These are phyloP conservation scores for Delia radicum DNA, from an alignment of 1,140 invertebrate genomes.

Conservation along the genomic window DNA sequence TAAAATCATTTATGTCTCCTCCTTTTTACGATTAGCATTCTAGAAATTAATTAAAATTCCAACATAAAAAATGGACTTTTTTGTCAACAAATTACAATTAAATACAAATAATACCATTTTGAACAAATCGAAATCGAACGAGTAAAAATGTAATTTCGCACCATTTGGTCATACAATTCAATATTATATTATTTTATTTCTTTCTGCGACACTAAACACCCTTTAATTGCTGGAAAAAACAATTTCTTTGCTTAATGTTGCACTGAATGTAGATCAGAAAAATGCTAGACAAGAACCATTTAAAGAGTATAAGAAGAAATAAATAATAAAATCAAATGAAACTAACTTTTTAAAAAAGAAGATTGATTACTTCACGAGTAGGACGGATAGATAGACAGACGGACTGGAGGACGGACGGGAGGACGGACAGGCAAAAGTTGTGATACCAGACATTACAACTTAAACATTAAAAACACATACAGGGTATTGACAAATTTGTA, in stretches of 20 bases:
- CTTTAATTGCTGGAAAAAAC: background rate
- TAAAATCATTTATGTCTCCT: too few species aligned
- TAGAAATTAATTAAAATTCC: conserved; percentile 23
- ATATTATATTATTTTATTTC: background rate
- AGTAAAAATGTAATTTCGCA: conserved; percentile 16
- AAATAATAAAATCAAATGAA: background rate
- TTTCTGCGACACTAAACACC: background rate
- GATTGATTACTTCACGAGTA: background rate
- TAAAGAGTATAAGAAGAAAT: background rate
- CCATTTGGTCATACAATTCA: conserved; percentile 9
- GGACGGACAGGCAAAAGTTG: background rate
- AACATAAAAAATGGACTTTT: background rate
- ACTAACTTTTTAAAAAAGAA: background rate
- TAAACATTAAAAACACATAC: too few species aligned
- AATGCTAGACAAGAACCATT: background rate
- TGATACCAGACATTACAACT: too few species aligned
- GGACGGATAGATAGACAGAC: background rate
- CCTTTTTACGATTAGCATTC: conserved; percentile 24
- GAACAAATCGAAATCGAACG: conserved; percentile 7
- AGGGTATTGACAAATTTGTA: background rate
- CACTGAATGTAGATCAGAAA: background rate
- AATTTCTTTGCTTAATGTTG: too few species aligned
- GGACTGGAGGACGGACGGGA: background rate
- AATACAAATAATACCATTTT: conserved; percentile 15
- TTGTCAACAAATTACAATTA: conserved; percentile 19